Evolutionary conservation across 2,888 invertebrate genomes (phyloP).

Genomic region (Caenorhabditis imperialis): DNA sequence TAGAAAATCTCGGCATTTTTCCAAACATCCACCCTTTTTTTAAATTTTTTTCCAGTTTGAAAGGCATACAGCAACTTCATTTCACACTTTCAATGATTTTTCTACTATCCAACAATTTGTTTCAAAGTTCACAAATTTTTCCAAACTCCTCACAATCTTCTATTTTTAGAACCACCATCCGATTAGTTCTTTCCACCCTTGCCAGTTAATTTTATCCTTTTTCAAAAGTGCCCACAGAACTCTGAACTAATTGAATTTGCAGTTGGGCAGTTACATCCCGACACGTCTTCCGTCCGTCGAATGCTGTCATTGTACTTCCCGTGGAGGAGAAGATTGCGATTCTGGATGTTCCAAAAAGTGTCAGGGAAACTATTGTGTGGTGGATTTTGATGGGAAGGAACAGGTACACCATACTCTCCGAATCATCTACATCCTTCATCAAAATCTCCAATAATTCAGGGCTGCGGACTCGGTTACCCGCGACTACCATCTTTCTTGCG

Average conservation of each 20-base stretch:
- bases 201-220: too few species aligned
- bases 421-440: too few species aligned
- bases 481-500: constrained; percentile 75
- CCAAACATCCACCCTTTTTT: too few species aligned
- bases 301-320: constrained; percentile 76
- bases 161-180: too few species aligned
- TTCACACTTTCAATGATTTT: too few species aligned
- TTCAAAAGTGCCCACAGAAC: too few species aligned
- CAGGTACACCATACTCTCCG: constrained; percentile 59
- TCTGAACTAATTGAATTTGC: constrained; percentile 49
- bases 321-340: constrained; percentile 72
- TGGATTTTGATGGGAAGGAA: constrained; percentile 76
- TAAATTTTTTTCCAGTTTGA: too few species aligned
- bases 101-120: too few species aligned
- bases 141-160: too few species aligned
- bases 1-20: too few species aligned
- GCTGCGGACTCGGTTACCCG: constrained; percentile 76
- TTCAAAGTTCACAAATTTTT: not conserved
- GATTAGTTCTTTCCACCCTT: too few species aligned
- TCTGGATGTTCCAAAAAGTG: constrained; percentile 70
- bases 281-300: constrained; percentile 72
- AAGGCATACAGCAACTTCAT: too few species aligned
- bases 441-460: constrained; percentile 58
- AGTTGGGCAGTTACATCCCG: constrained; percentile 74
- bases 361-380: constrained; percentile 76